Percentiles rank a stretch among this genome's conserved stretches.
Conservation (phyloP, 2,113 vertebrate species). For the Cyprinus carpio region DNA sequence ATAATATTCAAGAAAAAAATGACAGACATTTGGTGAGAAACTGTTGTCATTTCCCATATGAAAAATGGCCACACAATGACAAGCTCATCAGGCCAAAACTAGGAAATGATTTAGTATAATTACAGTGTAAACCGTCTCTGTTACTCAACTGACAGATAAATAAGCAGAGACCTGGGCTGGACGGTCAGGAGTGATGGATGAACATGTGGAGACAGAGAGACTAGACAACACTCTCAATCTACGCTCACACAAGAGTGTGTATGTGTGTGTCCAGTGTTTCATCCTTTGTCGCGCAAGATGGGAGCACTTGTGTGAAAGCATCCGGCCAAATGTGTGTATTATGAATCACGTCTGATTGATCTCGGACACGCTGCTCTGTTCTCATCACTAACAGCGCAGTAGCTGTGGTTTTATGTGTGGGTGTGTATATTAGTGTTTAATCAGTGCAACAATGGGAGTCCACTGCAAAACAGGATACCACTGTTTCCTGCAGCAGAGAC, state of each 20-base stretch:
- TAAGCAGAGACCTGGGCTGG: constrained; percentile 5
- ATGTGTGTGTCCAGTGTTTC: constrained; percentile 17
- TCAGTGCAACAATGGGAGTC: constrained; percentile 73
- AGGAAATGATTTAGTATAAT: constrained; percentile 4
- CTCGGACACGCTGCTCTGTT: constrained; percentile 22
- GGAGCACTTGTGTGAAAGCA: not conserved
- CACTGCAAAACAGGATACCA: constrained; percentile 77
- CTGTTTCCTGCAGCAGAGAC: constrained; percentile 73
- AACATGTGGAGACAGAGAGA: constrained; percentile 34
- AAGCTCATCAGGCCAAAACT: not conserved
- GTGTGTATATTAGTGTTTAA: constrained; percentile 51
- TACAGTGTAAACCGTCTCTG: not conserved
- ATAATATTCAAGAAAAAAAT: not conserved
- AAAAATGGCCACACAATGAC: not conserved
- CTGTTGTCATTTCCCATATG: not conserved
- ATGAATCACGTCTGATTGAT: constrained; percentile 17
- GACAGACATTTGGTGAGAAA: not conserved
- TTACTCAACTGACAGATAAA: constrained; percentile 12
- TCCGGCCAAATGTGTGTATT: constrained; percentile 12
- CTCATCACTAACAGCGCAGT: not conserved
- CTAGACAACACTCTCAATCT: constrained; percentile 28
- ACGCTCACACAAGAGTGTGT: not conserved
- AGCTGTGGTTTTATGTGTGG: constrained; percentile 21
- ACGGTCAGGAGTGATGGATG: constrained; percentile 5
- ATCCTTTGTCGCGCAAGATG: not conserved